Evolutionary conservation across 2,113 vertebrate genomes (phyloP).

Genomic region (Thunnus thynnus): DNA sequence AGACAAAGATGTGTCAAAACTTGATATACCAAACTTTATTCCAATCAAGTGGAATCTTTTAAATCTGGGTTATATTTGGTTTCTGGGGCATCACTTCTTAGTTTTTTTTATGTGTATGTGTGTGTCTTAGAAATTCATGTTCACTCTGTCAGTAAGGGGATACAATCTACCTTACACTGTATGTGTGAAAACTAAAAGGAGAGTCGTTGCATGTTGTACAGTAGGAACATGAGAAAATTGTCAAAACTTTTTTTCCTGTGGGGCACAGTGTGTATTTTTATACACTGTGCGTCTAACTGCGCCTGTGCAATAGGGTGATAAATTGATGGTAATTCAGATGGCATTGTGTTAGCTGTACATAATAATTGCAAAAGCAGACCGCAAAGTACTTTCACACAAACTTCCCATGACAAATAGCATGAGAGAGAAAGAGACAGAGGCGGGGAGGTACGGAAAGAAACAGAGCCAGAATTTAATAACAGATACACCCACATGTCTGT

Average conservation of each 20-base stretch:
- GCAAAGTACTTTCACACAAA: no score
- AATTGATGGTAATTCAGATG: slow-evolving; percentile 1
- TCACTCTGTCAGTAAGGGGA: slow-evolving; percentile 3
- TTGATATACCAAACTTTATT: slow-evolving; percentile 13
- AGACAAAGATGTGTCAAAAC: slow-evolving; percentile 42
- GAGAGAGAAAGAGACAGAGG: no score
- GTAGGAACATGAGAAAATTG: not conserved
- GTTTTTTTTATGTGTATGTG: not conserved
- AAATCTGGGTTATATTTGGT: slow-evolving; percentile 48
- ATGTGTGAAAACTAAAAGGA: slow-evolving; percentile 5
- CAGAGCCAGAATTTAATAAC: no score
- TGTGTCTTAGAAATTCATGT: slow-evolving; percentile 25
- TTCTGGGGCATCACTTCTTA: slow-evolving; percentile 52
- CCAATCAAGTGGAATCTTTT: slow-evolving; percentile 1
- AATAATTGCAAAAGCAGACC: not conserved
- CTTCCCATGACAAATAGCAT: no score
- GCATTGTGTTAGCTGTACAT: not conserved
- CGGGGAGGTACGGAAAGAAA: no score
- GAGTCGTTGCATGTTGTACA: slow-evolving; percentile 1
- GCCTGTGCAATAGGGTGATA: slow-evolving; percentile 14
- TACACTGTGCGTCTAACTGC: no score
- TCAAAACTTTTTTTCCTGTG: not conserved
- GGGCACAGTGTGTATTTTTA: not conserved
- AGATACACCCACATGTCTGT: no score
- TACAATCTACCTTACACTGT: not conserved